Percentiles rank a stretch among this genome's conserved stretches.
These are phyloP conservation scores for Zaprionus capensis DNA, from an alignment of 1,140 invertebrate species.

Conservation along the genomic window DNA sequence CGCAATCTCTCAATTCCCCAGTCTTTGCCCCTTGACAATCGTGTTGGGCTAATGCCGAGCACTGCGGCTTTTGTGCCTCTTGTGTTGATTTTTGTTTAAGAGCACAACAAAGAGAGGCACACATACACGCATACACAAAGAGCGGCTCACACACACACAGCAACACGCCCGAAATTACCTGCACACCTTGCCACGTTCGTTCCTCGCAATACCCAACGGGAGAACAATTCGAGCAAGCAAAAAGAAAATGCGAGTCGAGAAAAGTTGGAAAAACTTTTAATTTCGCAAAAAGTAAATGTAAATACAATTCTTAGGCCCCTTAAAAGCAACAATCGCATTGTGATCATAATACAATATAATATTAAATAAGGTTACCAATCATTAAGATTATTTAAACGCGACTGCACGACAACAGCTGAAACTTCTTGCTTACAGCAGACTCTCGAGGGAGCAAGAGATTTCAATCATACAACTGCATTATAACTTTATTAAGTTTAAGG, in stretches of 20 bases:
- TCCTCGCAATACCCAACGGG: constrained; percentile 29
- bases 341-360: constrained; percentile 2
- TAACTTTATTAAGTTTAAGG: too few relatives aligned
- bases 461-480: too few relatives aligned
- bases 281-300: constrained; percentile 29
- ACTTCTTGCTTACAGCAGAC: not conserved
- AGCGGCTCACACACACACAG: not conserved
- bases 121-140: constrained; percentile 12
- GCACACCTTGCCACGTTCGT: not conserved
- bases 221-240: constrained; percentile 12
- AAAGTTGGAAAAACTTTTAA: constrained; percentile 38
- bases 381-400: not conserved
- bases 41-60: constrained; percentile 37
- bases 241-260: constrained; percentile 14
- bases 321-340: constrained; percentile 18
- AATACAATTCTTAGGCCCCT: constrained; percentile 5
- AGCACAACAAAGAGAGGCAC: constrained; percentile 37
- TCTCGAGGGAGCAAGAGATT: not conserved
- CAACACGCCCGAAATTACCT: not conserved
- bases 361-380: constrained; percentile 12
- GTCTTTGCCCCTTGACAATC: constrained; percentile 24
- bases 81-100: constrained; percentile 53
- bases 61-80: constrained; percentile 37
- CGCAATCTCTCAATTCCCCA: constrained; percentile 1
- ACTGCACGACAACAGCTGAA: not conserved